Evolutionary conservation across 1,140 invertebrate genomes (phyloP).

Genomic region (Archivesica marissinica): DNA sequence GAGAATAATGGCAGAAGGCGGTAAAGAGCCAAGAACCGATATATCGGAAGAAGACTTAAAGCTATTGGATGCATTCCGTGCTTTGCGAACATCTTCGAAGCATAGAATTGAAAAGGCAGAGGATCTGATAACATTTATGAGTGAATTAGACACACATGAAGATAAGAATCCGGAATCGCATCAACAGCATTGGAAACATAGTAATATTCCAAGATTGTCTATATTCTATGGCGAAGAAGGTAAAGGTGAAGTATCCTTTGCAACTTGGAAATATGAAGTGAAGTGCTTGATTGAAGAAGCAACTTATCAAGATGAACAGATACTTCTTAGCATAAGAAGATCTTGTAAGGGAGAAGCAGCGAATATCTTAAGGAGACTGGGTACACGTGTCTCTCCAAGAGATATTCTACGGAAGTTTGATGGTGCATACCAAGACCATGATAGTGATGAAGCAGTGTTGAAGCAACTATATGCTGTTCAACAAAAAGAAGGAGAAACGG

Average conservation of each 20-base stretch:
- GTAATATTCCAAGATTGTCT: slow-evolving; percentile 15
- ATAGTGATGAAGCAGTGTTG: no score
- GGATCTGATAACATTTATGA: neutral
- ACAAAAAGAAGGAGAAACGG: no score
- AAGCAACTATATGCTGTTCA: no score
- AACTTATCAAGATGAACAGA: neutral
- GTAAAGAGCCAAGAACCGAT: no score
- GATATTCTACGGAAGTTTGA: neutral
- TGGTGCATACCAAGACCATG: no score
- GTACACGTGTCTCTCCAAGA: neutral
- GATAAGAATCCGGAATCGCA: neutral
- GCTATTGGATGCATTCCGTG: neutral
- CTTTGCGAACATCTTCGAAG: neutral
- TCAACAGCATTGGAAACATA: neutral
- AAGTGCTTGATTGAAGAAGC: slow-evolving; percentile 15
- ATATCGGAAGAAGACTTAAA: neutral
- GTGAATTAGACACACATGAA: neutral
- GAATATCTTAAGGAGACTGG: slow-evolving; percentile 26
- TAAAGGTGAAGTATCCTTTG: slow-evolving; percentile 22
- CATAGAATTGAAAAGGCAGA: neutral
- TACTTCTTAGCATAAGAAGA: slow-evolving; percentile 27
- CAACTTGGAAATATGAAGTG: slow-evolving; percentile 28
- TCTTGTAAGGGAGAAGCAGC: slow-evolving; percentile 7
- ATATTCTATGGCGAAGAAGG: slow-evolving; percentile 29
- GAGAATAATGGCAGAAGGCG: no score